Percentiles rank a stretch among this genome's conserved stretches.
phyloP scores from a whole-genome alignment of 2,797 vertebrate species.

The Sebastes iracundus region DNA sequence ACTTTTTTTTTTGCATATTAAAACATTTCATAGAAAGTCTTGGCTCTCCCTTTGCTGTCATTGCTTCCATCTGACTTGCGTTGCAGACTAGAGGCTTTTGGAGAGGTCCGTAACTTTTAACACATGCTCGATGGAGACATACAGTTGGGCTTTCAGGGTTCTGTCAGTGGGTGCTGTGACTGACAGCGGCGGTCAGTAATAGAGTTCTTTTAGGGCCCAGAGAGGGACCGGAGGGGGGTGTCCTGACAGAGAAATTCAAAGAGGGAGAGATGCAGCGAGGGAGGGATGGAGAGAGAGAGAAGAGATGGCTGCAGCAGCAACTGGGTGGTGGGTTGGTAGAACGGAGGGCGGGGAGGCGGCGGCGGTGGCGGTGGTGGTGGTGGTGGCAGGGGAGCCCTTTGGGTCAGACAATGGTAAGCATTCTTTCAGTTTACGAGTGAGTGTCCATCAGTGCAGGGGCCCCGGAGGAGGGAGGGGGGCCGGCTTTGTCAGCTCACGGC shows the following conservation, averaged over 20 bases:
- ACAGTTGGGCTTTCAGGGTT: conserved; percentile 71
- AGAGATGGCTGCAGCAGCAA: conserved; percentile 74
- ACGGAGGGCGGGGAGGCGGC: conserved; percentile 70
- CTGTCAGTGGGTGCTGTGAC: conserved; percentile 70
- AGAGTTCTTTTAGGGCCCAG: conserved; percentile 79
- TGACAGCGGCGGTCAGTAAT: conserved; percentile 78
- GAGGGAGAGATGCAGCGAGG: conserved; percentile 62
- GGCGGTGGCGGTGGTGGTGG: conserved; percentile 70
- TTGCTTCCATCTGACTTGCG: conserved; percentile 48
- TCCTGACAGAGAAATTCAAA: conserved; percentile 73
- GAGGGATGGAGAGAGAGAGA: conserved; percentile 62
- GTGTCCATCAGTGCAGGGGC: conserved; percentile 95
- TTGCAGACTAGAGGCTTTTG: conserved; percentile 22
- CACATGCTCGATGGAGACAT: conserved; percentile 74
- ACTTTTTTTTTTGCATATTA: conserved; percentile 10
- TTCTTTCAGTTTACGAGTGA: conserved; percentile 97
- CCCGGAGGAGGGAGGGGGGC: conserved; percentile 83
- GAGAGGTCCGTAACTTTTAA: conserved; percentile 43
- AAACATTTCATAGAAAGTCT: conserved; percentile 28
- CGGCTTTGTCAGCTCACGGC: conserved; percentile 95
- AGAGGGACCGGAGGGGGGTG: conserved; percentile 68
- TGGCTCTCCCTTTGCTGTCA: conserved; percentile 32
- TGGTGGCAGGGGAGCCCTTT: conserved; percentile 83
- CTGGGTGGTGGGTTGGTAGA: conserved; percentile 82
- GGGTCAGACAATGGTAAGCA: conserved; percentile 90